Evolutionary conservation across 1,140 invertebrate genomes (phyloP).

Genomic region (Probaryconus sp.): DNA sequence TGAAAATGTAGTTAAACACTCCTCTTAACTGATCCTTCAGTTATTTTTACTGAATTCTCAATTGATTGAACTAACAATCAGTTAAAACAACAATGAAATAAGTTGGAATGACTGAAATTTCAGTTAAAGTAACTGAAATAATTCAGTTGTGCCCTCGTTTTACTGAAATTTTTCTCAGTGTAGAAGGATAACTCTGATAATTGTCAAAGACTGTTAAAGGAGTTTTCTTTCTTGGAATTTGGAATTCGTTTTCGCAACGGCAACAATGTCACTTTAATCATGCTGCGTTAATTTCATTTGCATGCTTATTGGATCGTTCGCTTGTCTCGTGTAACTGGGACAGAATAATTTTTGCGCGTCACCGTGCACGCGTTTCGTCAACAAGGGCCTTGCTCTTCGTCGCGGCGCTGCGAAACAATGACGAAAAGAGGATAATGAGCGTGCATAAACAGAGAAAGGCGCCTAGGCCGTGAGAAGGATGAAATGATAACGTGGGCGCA

Average conservation of each 20-base stretch:
- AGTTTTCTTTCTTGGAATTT: conserved; percentile 27
- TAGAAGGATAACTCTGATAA: too few species aligned
- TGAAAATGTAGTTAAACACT: too few species aligned
- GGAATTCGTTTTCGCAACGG: conserved; percentile 36
- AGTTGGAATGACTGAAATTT: too few species aligned
- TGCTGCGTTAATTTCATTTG: conserved; percentile 57
- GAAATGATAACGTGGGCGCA: conserved; percentile 15
- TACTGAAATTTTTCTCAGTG: too few species aligned
- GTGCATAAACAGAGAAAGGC: conserved; percentile 24
- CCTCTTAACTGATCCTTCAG: too few species aligned
- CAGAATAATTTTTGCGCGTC: conserved; percentile 60
- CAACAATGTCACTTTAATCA: conserved; percentile 49
- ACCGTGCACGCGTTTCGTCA: conserved; percentile 50
- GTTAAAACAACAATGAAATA: too few species aligned
- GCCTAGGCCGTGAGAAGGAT: neutral
- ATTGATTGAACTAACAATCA: too few species aligned
- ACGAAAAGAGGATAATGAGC: conserved; percentile 47
- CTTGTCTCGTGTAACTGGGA: conserved; percentile 55
- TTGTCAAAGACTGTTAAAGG: neutral
- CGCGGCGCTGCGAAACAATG: conserved; percentile 12
- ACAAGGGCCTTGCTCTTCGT: conserved; percentile 38
- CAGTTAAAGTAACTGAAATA: too few species aligned
- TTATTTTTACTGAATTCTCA: too few species aligned
- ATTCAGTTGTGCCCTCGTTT: too few species aligned
- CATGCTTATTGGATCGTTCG: conserved; percentile 59